Conservation (phyloP, 2,797 vertebrate species). For the Pangasius mekongensis region DNA sequence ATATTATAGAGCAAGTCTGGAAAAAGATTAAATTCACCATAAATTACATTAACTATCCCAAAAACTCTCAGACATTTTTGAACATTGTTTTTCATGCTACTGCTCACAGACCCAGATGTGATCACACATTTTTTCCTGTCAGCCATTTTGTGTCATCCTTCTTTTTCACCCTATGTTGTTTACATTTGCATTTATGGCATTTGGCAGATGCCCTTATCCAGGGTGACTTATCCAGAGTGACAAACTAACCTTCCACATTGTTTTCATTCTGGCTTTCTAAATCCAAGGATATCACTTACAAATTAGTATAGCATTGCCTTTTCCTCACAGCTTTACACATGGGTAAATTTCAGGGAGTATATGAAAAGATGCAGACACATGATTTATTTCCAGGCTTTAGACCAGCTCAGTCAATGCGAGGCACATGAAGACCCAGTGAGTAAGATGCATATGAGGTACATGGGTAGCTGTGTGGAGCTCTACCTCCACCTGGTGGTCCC, state of each 20-base stretch:
- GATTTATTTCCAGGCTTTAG: slow-evolving; percentile 63
- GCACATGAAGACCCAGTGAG: slow-evolving; percentile 31
- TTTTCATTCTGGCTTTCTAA: neutral
- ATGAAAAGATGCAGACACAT: slow-evolving; percentile 50
- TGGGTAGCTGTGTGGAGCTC: slow-evolving; percentile 60
- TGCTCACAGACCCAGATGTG: neutral
- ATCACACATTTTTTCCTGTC: neutral
- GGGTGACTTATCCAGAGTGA: neutral
- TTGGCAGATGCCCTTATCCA: neutral
- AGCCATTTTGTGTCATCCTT: neutral
- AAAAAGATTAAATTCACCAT: neutral
- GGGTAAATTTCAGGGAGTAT: neutral
- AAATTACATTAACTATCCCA: neutral
- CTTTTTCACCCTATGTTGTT: neutral
- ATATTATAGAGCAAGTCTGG: neutral
- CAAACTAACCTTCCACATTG: neutral
- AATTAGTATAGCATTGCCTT: neutral
- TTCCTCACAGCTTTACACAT: neutral
- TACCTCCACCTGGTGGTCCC: slow-evolving; percentile 72
- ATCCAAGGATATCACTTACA: neutral
- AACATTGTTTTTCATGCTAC: neutral
- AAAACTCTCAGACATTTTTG: neutral
- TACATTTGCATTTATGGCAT: neutral
- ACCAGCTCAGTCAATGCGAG: neutral
- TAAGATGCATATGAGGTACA: neutral